Percentiles rank a stretch among this genome's conserved stretches.
Evolutionary conservation across 92 coral and sea anemone species (phyloP).

Genomic region (Metridium senile): DNA sequence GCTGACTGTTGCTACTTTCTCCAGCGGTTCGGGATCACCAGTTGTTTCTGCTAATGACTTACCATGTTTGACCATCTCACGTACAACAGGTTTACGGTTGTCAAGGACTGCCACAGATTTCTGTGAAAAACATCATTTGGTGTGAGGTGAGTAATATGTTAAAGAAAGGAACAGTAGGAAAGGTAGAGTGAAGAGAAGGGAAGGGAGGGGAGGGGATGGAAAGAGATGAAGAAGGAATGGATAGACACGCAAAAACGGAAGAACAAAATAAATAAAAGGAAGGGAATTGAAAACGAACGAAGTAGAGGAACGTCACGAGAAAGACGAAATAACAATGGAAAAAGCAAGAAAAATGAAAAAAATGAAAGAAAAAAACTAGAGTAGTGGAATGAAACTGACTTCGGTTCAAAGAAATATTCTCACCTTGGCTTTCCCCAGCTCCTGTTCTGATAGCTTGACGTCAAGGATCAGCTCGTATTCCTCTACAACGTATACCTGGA

Average conservation of each 20-base stretch:
- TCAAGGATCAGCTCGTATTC: slow-evolving; percentile 65
- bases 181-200: background rate
- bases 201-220: background rate
- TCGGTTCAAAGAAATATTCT: too few species aligned
- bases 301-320: too few species aligned
- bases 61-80: slow-evolving; percentile 71
- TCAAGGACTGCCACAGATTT: slow-evolving; percentile 68
- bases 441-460: slow-evolving; percentile 65
- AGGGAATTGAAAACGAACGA: too few species aligned
- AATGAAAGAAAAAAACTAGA: too few species aligned
- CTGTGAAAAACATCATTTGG: slow-evolving; percentile 36
- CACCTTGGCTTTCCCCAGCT: slow-evolving; percentile 86
- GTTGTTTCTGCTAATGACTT: slow-evolving; percentile 79
- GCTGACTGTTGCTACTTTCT: slow-evolving; percentile 61
- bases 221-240: too few species aligned
- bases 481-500: slow-evolving; percentile 65
- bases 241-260: too few species aligned
- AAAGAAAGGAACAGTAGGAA: too few species aligned
- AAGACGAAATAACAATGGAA: too few species aligned
- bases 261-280: too few species aligned
- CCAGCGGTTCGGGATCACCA: slow-evolving; percentile 74
- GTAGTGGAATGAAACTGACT: background rate
- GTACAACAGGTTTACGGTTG: slow-evolving; percentile 67
- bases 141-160: background rate
- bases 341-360: background rate